Base-by-base conservation (phyloP, 2,113 vertebrate genomes). In the Carassius auratus region DNA sequence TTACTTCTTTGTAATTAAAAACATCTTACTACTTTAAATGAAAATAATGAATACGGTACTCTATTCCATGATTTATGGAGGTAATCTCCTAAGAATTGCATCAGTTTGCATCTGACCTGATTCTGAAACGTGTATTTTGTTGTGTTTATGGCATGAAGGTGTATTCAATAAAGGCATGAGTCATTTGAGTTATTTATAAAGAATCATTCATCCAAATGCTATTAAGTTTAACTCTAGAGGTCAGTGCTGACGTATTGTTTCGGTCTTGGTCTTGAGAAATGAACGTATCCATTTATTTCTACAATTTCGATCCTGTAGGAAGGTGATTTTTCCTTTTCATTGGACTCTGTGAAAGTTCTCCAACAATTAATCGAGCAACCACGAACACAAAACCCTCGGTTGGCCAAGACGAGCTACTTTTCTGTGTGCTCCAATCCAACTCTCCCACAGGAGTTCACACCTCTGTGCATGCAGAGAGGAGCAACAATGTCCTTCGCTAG, bases 311-410 rank as follows among this genome's bases (percentile, higher is more conserved):
- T 84, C 50, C 36, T 82, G 8, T 77, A 97, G 97, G 96, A 96
- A 81, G 96, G 95, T 5, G 90, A 95, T 0, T 88, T 95, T 78
- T 91, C 91, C 36, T 96, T 96, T 90, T 86, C 95, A 0, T 74
- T 96, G 90, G 95, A 96, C 26, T 94, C 94, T 0, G 95, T 97
- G 83, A 95, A 93, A 89, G 92, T 93, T 82, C 94, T 97, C 48
- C 95, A 95, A 86, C 90, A 17, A 52, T n/a, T 12, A 1, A 0
- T 5, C 21, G 1, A 26, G 14, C 2, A 76, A 59, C 66, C 79
- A 50, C 42, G 71, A 45, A 17, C 86, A 42, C 81, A 88, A 15
- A 92, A 33, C 61, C 90, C 93, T 0, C 87, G 88, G 0, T 6
- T 80, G 10, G 4, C 76, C 1, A 86, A 59, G 21, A 33, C 30